Conservation (phyloP, 92 coral and sea anemone species). For the Pocillopora meandrina region DNA sequence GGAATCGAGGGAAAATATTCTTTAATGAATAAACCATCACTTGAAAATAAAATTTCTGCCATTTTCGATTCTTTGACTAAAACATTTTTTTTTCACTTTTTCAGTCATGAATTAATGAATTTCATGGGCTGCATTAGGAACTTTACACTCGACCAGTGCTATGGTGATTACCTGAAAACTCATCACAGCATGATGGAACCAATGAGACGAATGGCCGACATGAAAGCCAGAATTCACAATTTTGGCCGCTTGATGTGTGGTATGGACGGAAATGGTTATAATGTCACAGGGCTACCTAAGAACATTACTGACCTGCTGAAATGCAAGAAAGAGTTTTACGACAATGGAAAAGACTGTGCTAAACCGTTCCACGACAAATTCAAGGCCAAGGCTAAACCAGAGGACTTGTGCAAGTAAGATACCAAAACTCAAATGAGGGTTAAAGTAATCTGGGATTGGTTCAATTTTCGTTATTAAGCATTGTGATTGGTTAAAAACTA, state of each 20-base stretch:
- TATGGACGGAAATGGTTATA: background rate
- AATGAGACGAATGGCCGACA: conserved; percentile 20
- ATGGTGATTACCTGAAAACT: background rate
- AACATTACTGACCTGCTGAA: conserved; percentile 22
- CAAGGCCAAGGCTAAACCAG: background rate
- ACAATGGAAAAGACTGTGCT: conserved; percentile 42
- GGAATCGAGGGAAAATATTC: too few relatives aligned
- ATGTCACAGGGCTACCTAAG: conserved; percentile 47
- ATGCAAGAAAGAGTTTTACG: conserved; percentile 40
- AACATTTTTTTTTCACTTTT: too few relatives aligned
- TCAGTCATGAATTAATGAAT: conserved; percentile 28
- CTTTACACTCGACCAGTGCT: conserved; percentile 21
- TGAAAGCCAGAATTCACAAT: conserved; percentile 20
- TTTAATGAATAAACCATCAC: too few relatives aligned
- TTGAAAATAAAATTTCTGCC: too few relatives aligned
- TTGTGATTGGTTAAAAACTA: too few relatives aligned
- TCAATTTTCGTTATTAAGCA: too few relatives aligned
- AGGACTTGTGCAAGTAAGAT: conserved; percentile 30
- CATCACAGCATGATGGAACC: conserved; percentile 1
- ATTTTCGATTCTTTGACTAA: background rate
- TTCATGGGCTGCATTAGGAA: conserved; percentile 23
- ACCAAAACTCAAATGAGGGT: background rate
- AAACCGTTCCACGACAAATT: conserved; percentile 30
- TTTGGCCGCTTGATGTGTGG: conserved; percentile 33
- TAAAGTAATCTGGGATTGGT: too few relatives aligned